phyloP scores from a whole-genome alignment of 2,888 invertebrate genomes.

The Leptinotarsa juncta region DNA sequence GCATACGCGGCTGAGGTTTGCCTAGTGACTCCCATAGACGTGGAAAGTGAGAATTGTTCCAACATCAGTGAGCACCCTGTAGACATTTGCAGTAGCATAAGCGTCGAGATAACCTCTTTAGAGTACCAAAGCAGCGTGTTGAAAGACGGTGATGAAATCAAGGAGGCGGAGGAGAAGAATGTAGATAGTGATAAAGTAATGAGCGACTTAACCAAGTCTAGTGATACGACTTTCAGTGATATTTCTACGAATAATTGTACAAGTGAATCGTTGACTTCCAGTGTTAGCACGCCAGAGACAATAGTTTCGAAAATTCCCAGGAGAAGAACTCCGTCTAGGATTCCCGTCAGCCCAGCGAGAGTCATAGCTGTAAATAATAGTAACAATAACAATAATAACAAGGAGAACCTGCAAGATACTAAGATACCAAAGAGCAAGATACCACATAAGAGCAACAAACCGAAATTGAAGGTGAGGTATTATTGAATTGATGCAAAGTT shows the following conservation, averaged over 20 bases:
- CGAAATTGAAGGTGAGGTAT: constrained; percentile 62
- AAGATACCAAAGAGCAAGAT: constrained; percentile 71
- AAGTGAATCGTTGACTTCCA: constrained; percentile 75
- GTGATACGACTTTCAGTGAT: constrained; percentile 60
- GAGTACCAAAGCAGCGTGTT: constrained; percentile 54
- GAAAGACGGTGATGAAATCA: constrained; percentile 40
- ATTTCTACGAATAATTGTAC: constrained; percentile 67
- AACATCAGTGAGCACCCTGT: constrained; percentile 62
- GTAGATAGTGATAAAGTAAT: constrained; percentile 50
- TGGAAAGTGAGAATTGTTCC: constrained; percentile 64
- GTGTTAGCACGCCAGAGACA: constrained; percentile 78
- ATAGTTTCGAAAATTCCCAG: constrained; percentile 73
- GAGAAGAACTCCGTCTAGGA: constrained; percentile 56
- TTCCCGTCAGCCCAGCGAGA: constrained; percentile 61
- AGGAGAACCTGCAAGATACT: constrained; percentile 56
- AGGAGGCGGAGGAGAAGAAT: constrained; percentile 37
- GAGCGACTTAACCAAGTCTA: constrained; percentile 58
- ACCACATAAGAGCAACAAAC: constrained; percentile 66
- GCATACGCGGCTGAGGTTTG: constrained; percentile 66
- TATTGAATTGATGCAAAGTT: not conserved
- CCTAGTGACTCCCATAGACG: constrained; percentile 62
- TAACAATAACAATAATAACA: constrained; percentile 51
- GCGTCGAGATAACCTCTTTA: constrained; percentile 58
- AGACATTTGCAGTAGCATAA: constrained; percentile 63
- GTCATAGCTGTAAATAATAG: constrained; percentile 47